phyloP scores from a whole-genome alignment of 2,797 vertebrate genomes.

The Calcarius lapponicus region DNA sequence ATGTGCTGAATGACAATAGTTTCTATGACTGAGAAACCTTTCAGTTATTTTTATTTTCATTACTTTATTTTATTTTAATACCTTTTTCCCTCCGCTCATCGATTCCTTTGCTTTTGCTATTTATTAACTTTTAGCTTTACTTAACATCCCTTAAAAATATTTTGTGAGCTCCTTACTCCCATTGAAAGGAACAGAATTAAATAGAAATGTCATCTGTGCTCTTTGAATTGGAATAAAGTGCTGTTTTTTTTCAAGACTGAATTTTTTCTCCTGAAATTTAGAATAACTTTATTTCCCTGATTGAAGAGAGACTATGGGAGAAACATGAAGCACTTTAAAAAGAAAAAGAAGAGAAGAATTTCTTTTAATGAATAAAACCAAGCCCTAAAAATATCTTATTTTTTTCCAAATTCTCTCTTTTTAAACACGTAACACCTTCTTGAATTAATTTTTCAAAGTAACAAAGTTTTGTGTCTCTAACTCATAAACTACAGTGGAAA shows the following conservation, averaged over 20 bases:
- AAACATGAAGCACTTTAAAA: not conserved
- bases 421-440: not conserved
- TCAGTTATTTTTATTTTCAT: not conserved
- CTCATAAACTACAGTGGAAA: not conserved
- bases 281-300: not conserved
- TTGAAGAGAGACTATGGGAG: not conserved
- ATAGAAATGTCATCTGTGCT: not conserved
- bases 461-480: not conserved
- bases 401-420: not conserved
- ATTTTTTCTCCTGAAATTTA: not conserved
- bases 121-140: not conserved
- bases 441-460: not conserved
- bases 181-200: not conserved
- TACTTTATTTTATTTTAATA: not conserved
- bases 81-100: fast-evolving
- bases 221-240: not conserved
- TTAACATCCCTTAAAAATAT: not conserved
- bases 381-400: not conserved
- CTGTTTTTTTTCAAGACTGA: not conserved
- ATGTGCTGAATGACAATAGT: not conserved
- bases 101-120: not conserved
- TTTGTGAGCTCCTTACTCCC: not conserved
- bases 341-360: not conserved
- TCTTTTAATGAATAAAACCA: not conserved
- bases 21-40: not conserved